Base-by-base conservation (phyloP, 64 coral and sea anemone genomes). In the Porites lutea region DNA sequence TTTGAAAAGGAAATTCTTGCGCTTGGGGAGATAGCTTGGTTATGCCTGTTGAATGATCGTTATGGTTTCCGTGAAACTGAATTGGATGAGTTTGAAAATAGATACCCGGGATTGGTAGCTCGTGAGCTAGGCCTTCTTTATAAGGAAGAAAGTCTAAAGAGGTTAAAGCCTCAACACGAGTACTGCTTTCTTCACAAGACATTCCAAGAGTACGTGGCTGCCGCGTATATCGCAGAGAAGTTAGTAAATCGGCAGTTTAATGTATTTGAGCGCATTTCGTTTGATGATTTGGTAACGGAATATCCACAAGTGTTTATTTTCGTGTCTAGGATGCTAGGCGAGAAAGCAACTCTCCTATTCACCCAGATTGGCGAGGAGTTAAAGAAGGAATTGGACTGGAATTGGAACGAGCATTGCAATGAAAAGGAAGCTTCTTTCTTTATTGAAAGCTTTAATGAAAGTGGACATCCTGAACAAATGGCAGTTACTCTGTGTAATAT, bases 171-270 rank as follows among this genome's bases (percentile, higher is more conserved):
- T 67, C 15, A 84, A 23, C 69, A 66, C 27, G 66, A 71, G 23
- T 88, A 58, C 21, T 58, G 15, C 53, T 88, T 88, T n/a, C 47
- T 71, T 8, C 86, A 88, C 48, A 71, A 49, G 48, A 52, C 86
- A 13, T 53, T 88, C 52, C 65, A 88, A 70, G 86, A 88, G 21
- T 88, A 74, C 50, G 52, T 88, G 47, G 86, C 86, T n/a, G 86
- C 86, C 1, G 5, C 71, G 14, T 88, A 88, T 52, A 16, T 88
- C 13, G 65, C 86, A 21, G 21, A 74, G 8, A 2, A 13, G 47
- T 9, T 88, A 49, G 13, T 16, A 6, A 88, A 70, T 54, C 27
- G 48, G 3, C 8, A 60, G 9, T 21, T 57, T 16, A 49, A 67
- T 48, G 11, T 48, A 5, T n/a, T 66, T 8, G 22, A 71, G 0